Evolutionary conservation across 2,797 vertebrate genomes (phyloP).

Genomic region (Euphonia xanthogaster): DNA sequence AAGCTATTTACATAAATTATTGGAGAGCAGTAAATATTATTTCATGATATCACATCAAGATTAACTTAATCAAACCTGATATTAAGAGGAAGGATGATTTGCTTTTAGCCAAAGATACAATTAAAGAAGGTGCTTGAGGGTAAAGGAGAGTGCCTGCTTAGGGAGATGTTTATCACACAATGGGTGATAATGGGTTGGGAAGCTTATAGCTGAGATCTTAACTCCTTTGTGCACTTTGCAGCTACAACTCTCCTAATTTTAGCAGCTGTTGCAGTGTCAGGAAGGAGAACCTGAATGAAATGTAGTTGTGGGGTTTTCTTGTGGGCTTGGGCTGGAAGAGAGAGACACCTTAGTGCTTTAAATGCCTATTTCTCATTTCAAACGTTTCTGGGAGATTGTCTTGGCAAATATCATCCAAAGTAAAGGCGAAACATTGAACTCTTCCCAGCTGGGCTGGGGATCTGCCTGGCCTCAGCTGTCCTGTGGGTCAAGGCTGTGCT

Average conservation of each 20-base stretch:
- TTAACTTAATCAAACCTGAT: constrained; percentile 70
- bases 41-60: constrained; percentile 60
- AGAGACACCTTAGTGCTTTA: not conserved
- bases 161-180: constrained; percentile 44
- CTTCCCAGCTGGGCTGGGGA: not conserved
- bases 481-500: not conserved
- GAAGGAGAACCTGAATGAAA: not conserved
- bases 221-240: constrained; percentile 29
- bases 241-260: not conserved
- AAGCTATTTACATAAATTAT: constrained; percentile 71
- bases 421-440: not conserved
- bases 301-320: not conserved
- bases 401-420: not conserved
- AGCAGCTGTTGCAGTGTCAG: not conserved
- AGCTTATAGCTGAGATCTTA: constrained; percentile 30
- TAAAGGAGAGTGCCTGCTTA: constrained; percentile 53
- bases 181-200: constrained; percentile 22
- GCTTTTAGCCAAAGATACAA: constrained; percentile 65
- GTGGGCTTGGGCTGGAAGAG: not conserved
- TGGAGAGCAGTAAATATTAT: constrained; percentile 73
- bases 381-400: not conserved
- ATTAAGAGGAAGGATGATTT: constrained; percentile 63
- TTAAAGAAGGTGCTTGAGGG: constrained; percentile 70
- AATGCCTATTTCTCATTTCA: not conserved
- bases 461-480: not conserved